A percentile compares a stretch with the other conserved stretches of the same genome.
Evolutionary conservation across 2,113 vertebrate genomes (phyloP).

Genomic region (Lepisosteus osseus): DNA sequence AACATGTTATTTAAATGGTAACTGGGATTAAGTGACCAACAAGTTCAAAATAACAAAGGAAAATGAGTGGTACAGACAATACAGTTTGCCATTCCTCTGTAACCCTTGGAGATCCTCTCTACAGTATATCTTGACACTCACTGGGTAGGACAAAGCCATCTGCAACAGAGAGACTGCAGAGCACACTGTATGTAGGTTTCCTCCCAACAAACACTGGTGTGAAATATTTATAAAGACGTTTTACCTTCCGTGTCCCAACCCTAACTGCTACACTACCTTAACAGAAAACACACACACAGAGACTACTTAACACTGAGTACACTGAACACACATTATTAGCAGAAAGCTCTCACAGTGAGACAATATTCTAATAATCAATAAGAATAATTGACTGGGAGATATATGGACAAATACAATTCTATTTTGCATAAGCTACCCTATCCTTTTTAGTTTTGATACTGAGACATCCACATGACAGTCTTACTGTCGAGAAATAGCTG

Average conservation of each 20-base stretch:
- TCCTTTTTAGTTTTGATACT: too few species aligned
- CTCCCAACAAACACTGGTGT: background rate
- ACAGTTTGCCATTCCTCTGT: background rate
- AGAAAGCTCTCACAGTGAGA: too few species aligned
- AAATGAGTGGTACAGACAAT: background rate
- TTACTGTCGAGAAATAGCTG: too few species aligned
- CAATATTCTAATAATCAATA: too few species aligned
- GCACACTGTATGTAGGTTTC: background rate
- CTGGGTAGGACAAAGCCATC: slow-evolving; percentile 4
- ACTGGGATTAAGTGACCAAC: background rate
- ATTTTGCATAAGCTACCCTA: too few species aligned
- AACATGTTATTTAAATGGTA: too few species aligned
- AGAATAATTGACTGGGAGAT: too few species aligned
- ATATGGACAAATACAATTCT: too few species aligned
- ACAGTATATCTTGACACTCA: background rate
- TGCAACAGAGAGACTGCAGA: background rate
- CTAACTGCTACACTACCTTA: background rate
- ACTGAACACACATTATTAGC: too few species aligned
- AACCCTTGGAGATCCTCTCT: background rate
- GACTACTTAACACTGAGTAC: background rate
- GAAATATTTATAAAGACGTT: slow-evolving; percentile 1
- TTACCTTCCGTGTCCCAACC: background rate
- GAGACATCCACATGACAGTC: too few species aligned
- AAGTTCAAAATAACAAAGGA: background rate
- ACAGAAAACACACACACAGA: background rate